phyloP scores from a whole-genome alignment of 2,888 invertebrate genomes.

The Dasypogon diadema region DNA sequence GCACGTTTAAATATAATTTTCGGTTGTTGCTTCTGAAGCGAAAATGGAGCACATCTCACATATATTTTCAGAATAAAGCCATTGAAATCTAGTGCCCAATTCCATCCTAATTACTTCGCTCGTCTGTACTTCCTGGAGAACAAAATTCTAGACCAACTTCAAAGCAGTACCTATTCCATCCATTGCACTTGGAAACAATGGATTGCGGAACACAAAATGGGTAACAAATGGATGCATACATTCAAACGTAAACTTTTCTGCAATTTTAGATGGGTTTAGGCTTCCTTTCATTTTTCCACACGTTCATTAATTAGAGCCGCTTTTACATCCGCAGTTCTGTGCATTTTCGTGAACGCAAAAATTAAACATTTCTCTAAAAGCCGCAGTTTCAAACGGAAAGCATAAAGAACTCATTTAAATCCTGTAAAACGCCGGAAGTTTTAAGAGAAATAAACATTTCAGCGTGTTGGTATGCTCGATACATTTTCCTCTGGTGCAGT shows the following conservation, averaged over 20 bases:
- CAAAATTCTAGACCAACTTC: not conserved
- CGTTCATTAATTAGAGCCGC: constrained; percentile 38
- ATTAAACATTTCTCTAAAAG: constrained; percentile 46
- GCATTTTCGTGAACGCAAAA: constrained; percentile 28
- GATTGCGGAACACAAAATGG: not conserved
- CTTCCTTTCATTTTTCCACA: constrained; percentile 25
- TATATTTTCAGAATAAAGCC: too few species aligned
- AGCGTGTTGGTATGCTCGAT: constrained; percentile 22
- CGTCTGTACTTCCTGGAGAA: not conserved
- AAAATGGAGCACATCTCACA: too few species aligned
- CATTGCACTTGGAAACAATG: not conserved
- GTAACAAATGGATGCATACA: not conserved
- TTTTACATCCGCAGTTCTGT: constrained; percentile 17
- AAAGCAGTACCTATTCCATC: not conserved
- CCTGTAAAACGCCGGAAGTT: constrained; percentile 43
- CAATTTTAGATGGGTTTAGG: constrained; percentile 9
- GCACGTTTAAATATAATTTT: too few species aligned
- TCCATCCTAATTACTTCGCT: not conserved
- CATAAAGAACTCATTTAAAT: constrained; percentile 48
- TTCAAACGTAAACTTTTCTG: not conserved
- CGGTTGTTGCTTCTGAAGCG: too few species aligned
- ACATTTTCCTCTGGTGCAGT: not conserved
- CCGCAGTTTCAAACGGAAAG: constrained; percentile 33
- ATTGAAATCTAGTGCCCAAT: not conserved
- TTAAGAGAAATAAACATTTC: constrained; percentile 45